Evolutionary conservation across 2,113 vertebrate genomes (phyloP), one percentile per base, ranked within the genome.

Genomic region (Heterocephalus glaber): DNA sequence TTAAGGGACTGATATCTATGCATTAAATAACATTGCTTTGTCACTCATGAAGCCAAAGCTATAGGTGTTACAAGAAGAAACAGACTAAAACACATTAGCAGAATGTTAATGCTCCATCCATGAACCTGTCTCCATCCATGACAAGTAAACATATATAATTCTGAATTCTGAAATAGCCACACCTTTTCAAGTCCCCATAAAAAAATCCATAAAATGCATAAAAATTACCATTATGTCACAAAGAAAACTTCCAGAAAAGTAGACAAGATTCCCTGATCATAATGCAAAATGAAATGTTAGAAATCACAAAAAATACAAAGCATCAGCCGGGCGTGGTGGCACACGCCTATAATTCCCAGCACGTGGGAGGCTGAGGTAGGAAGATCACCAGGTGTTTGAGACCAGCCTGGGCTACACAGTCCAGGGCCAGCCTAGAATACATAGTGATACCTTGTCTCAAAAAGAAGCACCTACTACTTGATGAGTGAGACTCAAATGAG

Each of bases 241-340:
- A 74, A 72, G 81, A 61, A 95, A 96, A 90, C 58, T 38, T 90
- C 24, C 61, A 87, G 65, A 89, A 54, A 44, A 58, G 52, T 38
- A 80, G 63, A 52, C 16, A 41, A 22, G 14, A 68, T 47, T 80
- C 38, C 88, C 54, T 79, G 72, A 56, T 92, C 61, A 79, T 28
- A 90, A 61, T 63, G 56, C 4, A 65, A 65, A 84, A 47, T 20
- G 30, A 41, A n/a, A 63, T 30, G 35, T 38, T 20, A 52, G 63
- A 87, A 81, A 63, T 52, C 74, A 86, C 44, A 41, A 77, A 94
- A 66, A 61, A 35, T 10, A 63, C 60, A 81, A 89, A 44, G 30
- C 12, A 82, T 16, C 70, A 35, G 30, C 76, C 19, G 3, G 76
- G 17, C 9, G 16, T 52, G 30, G 76, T 33, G 47, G 17, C 5